Evolutionary conservation across 2,888 invertebrate genomes (phyloP).

Genomic region (Morpho achilles): DNA sequence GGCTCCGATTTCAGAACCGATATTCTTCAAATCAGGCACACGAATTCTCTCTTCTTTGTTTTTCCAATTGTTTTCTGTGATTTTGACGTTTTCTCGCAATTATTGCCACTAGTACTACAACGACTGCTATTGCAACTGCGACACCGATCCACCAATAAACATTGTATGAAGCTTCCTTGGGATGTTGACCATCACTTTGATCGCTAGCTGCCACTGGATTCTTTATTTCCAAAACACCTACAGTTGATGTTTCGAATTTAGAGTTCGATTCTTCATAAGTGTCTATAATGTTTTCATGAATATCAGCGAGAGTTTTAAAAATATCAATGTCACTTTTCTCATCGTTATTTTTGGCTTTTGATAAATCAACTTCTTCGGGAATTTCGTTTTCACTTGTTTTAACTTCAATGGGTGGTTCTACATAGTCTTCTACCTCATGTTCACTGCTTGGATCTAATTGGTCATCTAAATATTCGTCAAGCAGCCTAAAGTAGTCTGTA

Average conservation of each 20-base stretch:
- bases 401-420: slow-evolving; percentile 44
- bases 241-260: slow-evolving; percentile 66
- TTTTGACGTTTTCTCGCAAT: slow-evolving; percentile 72
- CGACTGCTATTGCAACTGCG: slow-evolving; percentile 61
- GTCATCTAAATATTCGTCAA: slow-evolving; percentile 75
- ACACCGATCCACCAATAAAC: slow-evolving; percentile 75
- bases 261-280: slow-evolving; percentile 48
- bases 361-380: slow-evolving; percentile 47
- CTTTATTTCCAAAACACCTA: slow-evolving; percentile 68
- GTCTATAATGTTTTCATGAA: slow-evolving; percentile 54
- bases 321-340: slow-evolving; percentile 33
- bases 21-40: slow-evolving; percentile 75
- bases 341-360: slow-evolving; percentile 23
- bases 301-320: slow-evolving; percentile 33
- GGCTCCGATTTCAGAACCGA: slow-evolving; percentile 69
- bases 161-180: slow-evolving; percentile 66
- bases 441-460: slow-evolving; percentile 59
- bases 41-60: slow-evolving; percentile 59
- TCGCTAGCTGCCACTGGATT: slow-evolving; percentile 56
- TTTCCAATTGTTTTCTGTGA: slow-evolving; percentile 70
- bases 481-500: slow-evolving; percentile 75
- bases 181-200: slow-evolving; percentile 42
- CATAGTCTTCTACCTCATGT: slow-evolving; percentile 50
- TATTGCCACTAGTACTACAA: slow-evolving; percentile 62
- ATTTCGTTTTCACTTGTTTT: slow-evolving; percentile 51